Conservation (phyloP, 35 echinoderm and acorn worm species). For the Apostichopus japonicus region DNA sequence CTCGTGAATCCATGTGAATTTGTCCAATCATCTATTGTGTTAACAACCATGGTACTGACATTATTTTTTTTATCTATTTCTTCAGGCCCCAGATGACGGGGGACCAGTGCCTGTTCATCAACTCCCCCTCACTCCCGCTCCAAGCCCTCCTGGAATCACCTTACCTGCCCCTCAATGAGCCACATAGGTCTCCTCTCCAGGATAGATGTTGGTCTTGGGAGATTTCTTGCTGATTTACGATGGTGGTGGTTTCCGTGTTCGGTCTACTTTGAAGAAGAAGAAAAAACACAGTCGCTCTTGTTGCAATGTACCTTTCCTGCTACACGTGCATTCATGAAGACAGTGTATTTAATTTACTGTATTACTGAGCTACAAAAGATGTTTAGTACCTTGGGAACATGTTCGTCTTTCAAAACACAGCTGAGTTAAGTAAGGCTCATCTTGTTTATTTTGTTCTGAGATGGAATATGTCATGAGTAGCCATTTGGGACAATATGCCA, state of each 20-base stretch:
- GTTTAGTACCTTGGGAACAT: too few relatives aligned
- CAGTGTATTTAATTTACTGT: too few relatives aligned
- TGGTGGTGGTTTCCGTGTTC: neutral
- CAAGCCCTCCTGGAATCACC: neutral
- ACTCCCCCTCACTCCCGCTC: constrained; percentile 2
- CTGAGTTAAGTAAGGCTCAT: too few relatives aligned
- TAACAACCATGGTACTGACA: neutral
- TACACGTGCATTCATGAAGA: too few relatives aligned
- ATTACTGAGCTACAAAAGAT: too few relatives aligned
- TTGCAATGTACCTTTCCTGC: too few relatives aligned
- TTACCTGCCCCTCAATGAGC: neutral
- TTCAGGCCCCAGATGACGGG: neutral
- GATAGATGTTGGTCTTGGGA: neutral
- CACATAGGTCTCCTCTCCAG: neutral
- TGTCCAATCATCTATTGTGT: neutral
- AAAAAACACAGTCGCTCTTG: too few relatives aligned
- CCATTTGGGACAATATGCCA: too few relatives aligned
- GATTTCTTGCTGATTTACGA: neutral
- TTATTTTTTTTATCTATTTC: neutral
- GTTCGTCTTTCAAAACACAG: too few relatives aligned
- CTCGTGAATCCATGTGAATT: neutral
- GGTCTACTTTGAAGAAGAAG: too few relatives aligned
- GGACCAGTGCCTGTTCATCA: constrained; percentile 8
- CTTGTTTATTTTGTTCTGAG: too few relatives aligned
- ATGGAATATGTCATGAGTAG: too few relatives aligned